These are phyloP conservation scores for Crypturellus tataupa DNA, from an alignment of 2,797 vertebrate genomes.

Conservation along the genomic window DNA sequence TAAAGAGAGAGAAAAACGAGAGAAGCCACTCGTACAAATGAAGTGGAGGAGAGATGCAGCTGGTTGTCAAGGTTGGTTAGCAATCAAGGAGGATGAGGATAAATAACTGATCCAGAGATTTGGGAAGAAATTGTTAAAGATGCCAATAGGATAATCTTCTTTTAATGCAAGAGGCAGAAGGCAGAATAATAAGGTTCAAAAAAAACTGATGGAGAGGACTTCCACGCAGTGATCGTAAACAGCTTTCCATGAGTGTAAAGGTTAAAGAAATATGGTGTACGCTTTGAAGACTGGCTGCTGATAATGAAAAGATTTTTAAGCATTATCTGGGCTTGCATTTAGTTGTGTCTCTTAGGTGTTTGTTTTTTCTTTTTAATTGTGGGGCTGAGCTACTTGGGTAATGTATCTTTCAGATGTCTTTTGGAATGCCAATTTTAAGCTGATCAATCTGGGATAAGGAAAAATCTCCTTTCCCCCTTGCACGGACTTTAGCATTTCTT, in stretches of 20 bases:
- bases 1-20: background rate
- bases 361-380: background rate
- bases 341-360: background rate
- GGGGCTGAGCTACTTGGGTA: background rate
- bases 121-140: background rate
- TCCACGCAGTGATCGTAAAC: background rate
- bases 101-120: background rate
- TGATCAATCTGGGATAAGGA: background rate
- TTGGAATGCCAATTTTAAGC: background rate
- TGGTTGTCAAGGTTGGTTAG: background rate
- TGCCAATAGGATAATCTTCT: background rate
- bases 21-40: background rate
- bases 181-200: background rate
- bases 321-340: fast-evolving
- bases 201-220: background rate
- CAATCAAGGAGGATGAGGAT: background rate
- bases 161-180: background rate
- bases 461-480: background rate
- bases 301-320: background rate
- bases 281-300: background rate
- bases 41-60: background rate
- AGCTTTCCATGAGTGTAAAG: background rate
- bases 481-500: background rate
- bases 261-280: background rate
- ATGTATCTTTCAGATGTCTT: background rate